phyloP scores from a whole-genome alignment of 2,113 vertebrate species.

The Corapipo altera region DNA sequence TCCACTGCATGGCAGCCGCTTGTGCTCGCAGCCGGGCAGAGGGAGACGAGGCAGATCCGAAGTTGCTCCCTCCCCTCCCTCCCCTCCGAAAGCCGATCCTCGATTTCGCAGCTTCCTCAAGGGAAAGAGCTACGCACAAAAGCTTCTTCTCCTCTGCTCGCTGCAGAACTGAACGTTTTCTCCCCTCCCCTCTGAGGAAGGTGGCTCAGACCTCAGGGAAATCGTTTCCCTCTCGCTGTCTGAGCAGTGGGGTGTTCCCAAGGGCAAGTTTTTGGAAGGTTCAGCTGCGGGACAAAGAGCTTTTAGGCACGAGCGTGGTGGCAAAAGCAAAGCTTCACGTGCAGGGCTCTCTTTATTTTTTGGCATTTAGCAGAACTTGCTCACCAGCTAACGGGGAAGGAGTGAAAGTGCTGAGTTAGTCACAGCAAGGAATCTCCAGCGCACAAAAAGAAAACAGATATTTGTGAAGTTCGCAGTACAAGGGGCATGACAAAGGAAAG shows the following conservation, averaged over 20 bases:
- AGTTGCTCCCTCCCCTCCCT: neutral
- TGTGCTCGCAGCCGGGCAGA: neutral
- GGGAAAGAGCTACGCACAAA: neutral
- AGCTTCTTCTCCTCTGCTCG: neutral
- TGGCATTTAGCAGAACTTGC: neutral
- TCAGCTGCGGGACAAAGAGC: neutral
- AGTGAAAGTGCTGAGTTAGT: neutral
- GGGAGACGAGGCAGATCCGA: neutral
- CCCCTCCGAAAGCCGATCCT: neutral
- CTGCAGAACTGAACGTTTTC: neutral
- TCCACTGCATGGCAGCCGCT: constrained; percentile 18
- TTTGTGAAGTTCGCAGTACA: neutral
- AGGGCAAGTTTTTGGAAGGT: neutral
- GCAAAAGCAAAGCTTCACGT: neutral
- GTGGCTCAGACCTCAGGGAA: neutral
- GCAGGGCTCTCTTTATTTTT: neutral
- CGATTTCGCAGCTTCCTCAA: neutral
- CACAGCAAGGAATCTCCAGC: neutral
- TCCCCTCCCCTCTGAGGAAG: constrained; percentile 43
- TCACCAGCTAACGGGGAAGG: neutral
- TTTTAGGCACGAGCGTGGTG: neutral
- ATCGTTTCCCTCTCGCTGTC: neutral
- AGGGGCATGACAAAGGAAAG: neutral
- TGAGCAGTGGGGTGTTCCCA: neutral
- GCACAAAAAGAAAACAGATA: neutral